A percentile compares a stretch with the other conserved stretches of the same genome.
phyloP scores from a whole-genome alignment of 2,797 vertebrate species.

The Lepilemur ruficaudatus region DNA sequence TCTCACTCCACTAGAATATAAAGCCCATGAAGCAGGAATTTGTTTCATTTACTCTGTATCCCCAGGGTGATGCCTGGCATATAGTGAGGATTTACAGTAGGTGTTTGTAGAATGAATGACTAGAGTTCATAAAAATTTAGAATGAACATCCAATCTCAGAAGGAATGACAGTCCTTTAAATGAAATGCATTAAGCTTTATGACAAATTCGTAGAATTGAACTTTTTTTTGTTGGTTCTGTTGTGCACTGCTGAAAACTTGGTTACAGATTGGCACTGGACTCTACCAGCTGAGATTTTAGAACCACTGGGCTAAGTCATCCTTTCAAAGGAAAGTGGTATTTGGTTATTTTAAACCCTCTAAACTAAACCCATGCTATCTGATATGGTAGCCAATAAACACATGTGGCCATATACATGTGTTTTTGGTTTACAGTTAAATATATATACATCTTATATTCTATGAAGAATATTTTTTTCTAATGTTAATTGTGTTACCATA shows the following conservation, averaged over 20 bases:
- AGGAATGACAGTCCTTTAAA: neutral
- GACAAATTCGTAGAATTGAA: slow-evolving; percentile 13
- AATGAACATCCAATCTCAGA: neutral
- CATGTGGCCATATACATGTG: neutral
- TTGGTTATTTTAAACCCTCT: slow-evolving; percentile 13
- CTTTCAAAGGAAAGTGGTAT: slow-evolving; percentile 25
- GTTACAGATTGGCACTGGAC: neutral
- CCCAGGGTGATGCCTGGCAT: neutral
- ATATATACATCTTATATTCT: neutral
- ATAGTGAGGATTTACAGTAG: neutral
- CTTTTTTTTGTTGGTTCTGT: neutral
- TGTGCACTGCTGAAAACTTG: slow-evolving; percentile 3
- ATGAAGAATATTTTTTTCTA: neutral
- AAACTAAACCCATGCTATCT: neutral
- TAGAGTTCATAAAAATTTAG: neutral
- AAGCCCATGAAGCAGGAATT: neutral
- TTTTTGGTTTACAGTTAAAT: slow-evolving; percentile 29
- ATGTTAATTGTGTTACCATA: neutral
- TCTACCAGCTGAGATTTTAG: slow-evolving; percentile 2
- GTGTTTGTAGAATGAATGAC: slow-evolving; percentile 1
- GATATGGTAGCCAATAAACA: neutral
- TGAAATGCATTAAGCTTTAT: slow-evolving; percentile 28
- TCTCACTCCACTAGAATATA: neutral
- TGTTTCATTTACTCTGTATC: neutral
- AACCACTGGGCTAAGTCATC: neutral